phyloP scores from a whole-genome alignment of 2,797 vertebrate species.

The Pangasius larnaudii region DNA sequence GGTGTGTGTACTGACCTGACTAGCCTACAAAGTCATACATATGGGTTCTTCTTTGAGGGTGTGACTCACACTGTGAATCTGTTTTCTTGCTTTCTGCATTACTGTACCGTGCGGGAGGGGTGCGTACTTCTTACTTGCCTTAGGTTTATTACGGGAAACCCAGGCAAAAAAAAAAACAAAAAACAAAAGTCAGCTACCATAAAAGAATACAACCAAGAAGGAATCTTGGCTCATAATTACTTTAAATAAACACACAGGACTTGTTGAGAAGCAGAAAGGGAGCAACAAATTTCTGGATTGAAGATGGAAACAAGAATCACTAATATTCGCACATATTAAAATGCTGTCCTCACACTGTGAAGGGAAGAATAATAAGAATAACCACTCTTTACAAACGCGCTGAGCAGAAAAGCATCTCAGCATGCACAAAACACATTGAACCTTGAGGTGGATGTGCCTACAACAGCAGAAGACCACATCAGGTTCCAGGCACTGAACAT shows the following conservation, averaged over 20 bases:
- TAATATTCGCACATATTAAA: not conserved
- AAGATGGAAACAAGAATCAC: not conserved
- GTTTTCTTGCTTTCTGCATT: not conserved
- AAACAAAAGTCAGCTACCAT: not conserved
- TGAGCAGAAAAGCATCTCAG: not conserved
- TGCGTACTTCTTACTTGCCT: not conserved
- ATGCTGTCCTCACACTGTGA: not conserved
- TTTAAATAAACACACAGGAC: not conserved
- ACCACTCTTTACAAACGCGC: not conserved
- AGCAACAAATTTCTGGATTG: not conserved
- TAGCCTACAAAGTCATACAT: not conserved
- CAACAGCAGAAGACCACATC: no score
- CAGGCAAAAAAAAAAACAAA: not conserved
- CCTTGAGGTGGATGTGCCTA: no score
- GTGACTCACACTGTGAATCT: not conserved
- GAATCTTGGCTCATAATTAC: not conserved
- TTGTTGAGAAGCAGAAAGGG: not conserved
- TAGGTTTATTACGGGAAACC: not conserved
- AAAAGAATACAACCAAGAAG: not conserved
- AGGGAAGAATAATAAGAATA: not conserved
- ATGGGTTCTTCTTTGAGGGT: not conserved
- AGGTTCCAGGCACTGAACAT: no score
- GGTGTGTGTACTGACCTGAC: not conserved
- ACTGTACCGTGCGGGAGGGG: not conserved
- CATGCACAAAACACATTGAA: not conserved